Percentiles rank a stretch among this genome's conserved stretches.
These are phyloP conservation scores for Daboia siamensis DNA, from an alignment of 2,113 vertebrate species.

Conservation along the genomic window DNA sequence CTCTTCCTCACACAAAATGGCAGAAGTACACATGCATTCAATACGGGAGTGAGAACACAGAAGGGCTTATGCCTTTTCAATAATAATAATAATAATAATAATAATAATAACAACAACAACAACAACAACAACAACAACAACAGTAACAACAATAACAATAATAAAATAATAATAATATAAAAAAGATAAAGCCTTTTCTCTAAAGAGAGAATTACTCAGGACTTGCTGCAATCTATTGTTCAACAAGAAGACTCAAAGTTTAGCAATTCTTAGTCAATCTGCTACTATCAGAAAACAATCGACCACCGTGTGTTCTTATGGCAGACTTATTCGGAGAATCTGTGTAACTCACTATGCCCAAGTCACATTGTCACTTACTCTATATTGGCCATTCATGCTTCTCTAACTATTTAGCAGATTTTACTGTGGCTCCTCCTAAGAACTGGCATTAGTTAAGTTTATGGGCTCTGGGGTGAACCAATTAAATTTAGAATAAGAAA, in stretches of 20 bases:
- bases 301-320: background rate
- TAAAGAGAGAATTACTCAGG: background rate
- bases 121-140: too few relatives aligned
- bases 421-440: background rate
- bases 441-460: background rate
- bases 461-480: background rate
- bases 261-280: background rate
- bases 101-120: too few relatives aligned
- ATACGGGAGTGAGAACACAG: too few relatives aligned
- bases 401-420: background rate
- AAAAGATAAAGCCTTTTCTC: background rate
- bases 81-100: background rate
- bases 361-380: background rate
- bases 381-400: background rate
- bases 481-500: background rate
- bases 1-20: background rate
- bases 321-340: background rate
- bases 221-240: background rate
- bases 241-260: background rate
- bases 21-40: background rate
- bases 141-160: too few relatives aligned
- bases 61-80: background rate
- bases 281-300: background rate
- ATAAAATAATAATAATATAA: background rate
- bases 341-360: background rate